Percentiles rank a stretch among this genome's conserved stretches.
These are phyloP conservation scores for Euphonia xanthogaster DNA, from an alignment of 2,797 vertebrate species.

Conservation along the genomic window DNA sequence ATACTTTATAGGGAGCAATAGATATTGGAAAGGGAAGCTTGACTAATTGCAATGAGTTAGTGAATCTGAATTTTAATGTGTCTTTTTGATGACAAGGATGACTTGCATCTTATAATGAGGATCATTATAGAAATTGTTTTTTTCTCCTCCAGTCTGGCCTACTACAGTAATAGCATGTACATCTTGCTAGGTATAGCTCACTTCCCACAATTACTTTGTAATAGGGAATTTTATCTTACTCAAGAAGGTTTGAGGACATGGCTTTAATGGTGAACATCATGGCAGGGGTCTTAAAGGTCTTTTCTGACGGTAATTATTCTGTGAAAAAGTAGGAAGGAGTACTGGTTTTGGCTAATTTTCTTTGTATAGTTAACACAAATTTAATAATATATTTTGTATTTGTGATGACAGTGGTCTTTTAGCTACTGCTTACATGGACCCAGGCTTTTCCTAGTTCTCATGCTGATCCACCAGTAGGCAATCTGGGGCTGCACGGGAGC, in stretches of 20 bases:
- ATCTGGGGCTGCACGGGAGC: neutral
- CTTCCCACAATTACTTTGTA: neutral
- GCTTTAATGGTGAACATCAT: neutral
- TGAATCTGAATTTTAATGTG: neutral
- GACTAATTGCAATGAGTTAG: neutral
- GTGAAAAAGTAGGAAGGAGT: neutral
- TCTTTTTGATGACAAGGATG: neutral
- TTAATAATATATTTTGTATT: neutral
- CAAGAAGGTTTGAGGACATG: neutral
- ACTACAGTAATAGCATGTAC: neutral
- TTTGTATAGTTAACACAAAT: neutral
- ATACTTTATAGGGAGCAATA: neutral
- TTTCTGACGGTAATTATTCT: neutral
- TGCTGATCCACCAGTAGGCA: neutral
- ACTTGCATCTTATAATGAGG: neutral
- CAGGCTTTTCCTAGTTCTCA: neutral
- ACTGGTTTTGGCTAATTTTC: neutral
- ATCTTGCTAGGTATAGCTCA: neutral
- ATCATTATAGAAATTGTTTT: neutral
- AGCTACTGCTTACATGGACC: neutral
- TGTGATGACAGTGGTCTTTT: neutral
- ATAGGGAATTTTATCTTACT: neutral
- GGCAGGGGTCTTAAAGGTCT: neutral
- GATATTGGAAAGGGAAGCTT: neutral
- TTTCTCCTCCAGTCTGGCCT: neutral